Evolutionary conservation across 2,888 invertebrate species (phyloP), one percentile per base, ranked within the genome.

Genomic region (Deroplatys truncata): DNA sequence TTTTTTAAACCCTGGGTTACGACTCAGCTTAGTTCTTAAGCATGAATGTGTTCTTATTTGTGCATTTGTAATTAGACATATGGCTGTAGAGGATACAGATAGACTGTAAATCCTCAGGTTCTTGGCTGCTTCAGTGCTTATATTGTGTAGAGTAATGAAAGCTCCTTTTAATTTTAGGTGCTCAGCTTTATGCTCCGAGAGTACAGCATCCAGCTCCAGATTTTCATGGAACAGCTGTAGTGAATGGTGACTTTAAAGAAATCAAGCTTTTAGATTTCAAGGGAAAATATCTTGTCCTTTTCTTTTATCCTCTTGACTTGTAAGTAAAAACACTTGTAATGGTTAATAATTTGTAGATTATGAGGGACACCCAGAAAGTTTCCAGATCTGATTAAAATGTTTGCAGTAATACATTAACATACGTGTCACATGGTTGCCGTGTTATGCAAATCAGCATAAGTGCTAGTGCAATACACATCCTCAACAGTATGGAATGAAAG

Each of bases 231-330:
- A 96, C 96, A 16, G 98, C 99, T 20, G 98, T 99, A 2, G 95
- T 98, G 0, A 95, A 97, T 92, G 97, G 97, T 88, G 97, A 97
- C 91, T 99, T 99, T 92, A 97, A 98, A 93, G 96, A 97, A 82
- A 96, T 99, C 86, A 95, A 96, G 92, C 94, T 99, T 9, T 93
- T 95, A 0, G 98, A 98, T 93, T 99, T 95, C 93, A 95, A 95
- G 92, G 98, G 98, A 90, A 98, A 98, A 97, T 99, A 98, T 94
- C 95, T 99, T 88, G 97, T 99, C 15, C 94, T 99, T 13, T 96
- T 99, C 92, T 99, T 99, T 94, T 99, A 99, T 93, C 99, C 99
- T 0, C 94, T 98, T 91, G 98, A 99, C 94, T 99, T 99, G 98
- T 98, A 95, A 97, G 98, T 96, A 91, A 72, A 82, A 20, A 82